These are phyloP conservation scores for Temnothorax unifasciatus DNA, from an alignment of 2,888 invertebrate genomes.

Conservation along the genomic window DNA sequence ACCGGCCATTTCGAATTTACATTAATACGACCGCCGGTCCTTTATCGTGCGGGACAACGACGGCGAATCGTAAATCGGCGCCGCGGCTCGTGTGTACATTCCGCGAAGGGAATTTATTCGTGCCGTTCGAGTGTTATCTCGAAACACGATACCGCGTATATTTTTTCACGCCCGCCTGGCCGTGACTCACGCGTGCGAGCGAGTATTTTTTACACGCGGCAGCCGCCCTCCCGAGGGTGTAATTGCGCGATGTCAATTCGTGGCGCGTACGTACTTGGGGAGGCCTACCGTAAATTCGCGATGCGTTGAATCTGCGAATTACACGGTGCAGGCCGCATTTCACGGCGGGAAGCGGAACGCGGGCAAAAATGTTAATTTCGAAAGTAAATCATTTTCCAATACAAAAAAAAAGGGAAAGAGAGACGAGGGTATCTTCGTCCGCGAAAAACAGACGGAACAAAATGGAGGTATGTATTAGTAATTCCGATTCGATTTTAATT, in stretches of 20 bases:
- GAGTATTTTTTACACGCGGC: constrained; percentile 15
- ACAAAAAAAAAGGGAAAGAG: constrained; percentile 29
- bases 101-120: constrained; percentile 42
- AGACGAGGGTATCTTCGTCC: not conserved
- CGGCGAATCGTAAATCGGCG: constrained; percentile 50
- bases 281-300: constrained; percentile 60
- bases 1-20: constrained; percentile 53
- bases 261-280: not conserved
- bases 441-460: constrained; percentile 24
- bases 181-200: constrained; percentile 35
- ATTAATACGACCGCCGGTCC: constrained; percentile 50
- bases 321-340: constrained; percentile 45
- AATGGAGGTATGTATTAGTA: constrained; percentile 55
- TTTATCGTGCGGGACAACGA: constrained; percentile 33
- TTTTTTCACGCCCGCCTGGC: constrained; percentile 20
- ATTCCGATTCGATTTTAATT: constrained; percentile 40
- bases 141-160: constrained; percentile 46
- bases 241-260: constrained; percentile 56
- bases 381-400: constrained; percentile 73
- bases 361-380: constrained; percentile 63
- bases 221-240: constrained; percentile 6
- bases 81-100: not conserved
- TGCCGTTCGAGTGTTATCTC: constrained; percentile 51
- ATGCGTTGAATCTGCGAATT: constrained; percentile 63
- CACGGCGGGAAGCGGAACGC: constrained; percentile 30